Percentiles rank a stretch among this genome's conserved stretches.
phyloP scores from a whole-genome alignment of 2,113 vertebrate species.

The Ceyx melanurus region DNA sequence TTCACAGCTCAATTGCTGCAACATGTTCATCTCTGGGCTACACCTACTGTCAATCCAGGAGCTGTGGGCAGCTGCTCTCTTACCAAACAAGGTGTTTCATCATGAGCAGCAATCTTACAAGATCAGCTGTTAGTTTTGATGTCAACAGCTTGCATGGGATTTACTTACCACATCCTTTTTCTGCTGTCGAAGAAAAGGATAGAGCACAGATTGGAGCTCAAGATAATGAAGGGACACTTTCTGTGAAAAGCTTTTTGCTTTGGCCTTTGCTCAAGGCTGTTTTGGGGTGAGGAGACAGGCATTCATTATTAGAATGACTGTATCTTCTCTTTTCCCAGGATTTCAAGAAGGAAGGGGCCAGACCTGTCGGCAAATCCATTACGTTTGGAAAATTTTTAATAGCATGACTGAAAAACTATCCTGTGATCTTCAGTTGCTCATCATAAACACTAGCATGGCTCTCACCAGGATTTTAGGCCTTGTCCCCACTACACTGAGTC shows the following conservation, averaged over 20 bases:
- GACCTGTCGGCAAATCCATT: neutral
- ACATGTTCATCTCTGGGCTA: neutral
- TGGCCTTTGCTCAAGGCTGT: neutral
- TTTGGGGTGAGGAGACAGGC: neutral
- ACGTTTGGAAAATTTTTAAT: neutral
- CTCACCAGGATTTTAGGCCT: neutral
- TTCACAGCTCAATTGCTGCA: neutral
- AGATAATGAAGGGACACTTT: neutral
- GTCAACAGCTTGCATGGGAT: neutral
- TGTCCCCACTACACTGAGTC: neutral
- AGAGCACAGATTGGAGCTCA: conserved; percentile 1
- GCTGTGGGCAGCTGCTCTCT: neutral
- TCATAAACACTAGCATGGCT: neutral
- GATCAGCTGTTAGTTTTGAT: neutral
- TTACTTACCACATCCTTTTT: neutral
- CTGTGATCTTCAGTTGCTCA: neutral
- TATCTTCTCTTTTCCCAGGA: neutral
- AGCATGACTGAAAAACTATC: neutral
- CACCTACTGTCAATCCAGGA: neutral
- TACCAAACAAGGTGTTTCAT: neutral
- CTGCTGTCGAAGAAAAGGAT: neutral
- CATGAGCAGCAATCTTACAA: neutral
- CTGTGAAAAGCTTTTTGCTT: neutral
- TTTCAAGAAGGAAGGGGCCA: neutral
- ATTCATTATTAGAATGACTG: conserved; percentile 4